A percentile compares a stretch with the other conserved stretches of the same genome.
Evolutionary conservation across 2,113 vertebrate species (phyloP).

Genomic region (Crotalus viridis): DNA sequence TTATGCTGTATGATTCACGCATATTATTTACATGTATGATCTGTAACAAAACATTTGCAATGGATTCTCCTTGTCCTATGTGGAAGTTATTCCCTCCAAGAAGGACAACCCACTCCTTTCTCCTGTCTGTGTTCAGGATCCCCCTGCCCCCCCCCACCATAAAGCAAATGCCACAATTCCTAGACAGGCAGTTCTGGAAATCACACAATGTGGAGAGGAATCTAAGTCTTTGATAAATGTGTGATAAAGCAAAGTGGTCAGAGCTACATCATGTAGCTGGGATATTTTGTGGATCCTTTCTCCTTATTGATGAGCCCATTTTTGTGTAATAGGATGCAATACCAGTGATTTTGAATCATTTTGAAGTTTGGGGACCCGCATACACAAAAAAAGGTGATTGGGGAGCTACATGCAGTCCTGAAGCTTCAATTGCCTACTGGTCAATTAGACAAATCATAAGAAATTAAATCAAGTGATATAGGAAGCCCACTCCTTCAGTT

Average conservation of each 20-base stretch:
- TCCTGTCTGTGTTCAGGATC: neutral
- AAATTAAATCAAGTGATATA: neutral
- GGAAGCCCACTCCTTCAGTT: neutral
- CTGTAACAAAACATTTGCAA: neutral
- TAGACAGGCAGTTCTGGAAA: neutral
- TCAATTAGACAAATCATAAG: neutral
- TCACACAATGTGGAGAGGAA: neutral
- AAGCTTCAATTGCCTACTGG: neutral
- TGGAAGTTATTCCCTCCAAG: neutral
- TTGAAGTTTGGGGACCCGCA: neutral
- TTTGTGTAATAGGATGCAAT: neutral
- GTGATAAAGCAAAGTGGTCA: neutral
- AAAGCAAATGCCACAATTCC: neutral
- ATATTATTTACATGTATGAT: neutral
- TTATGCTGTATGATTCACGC: neutral
- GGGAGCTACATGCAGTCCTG: neutral
- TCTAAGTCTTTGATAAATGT: neutral
- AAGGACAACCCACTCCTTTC: neutral
- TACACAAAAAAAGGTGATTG: neutral
- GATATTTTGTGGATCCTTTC: neutral
- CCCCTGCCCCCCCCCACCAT: rapidly evolving
- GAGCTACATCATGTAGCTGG: neutral
- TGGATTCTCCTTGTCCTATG: neutral
- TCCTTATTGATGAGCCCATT: neutral
- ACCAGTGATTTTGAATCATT: neutral